Conservation (phyloP, 2,113 vertebrate genomes). For the Chaenocephalus aceratus region DNA sequence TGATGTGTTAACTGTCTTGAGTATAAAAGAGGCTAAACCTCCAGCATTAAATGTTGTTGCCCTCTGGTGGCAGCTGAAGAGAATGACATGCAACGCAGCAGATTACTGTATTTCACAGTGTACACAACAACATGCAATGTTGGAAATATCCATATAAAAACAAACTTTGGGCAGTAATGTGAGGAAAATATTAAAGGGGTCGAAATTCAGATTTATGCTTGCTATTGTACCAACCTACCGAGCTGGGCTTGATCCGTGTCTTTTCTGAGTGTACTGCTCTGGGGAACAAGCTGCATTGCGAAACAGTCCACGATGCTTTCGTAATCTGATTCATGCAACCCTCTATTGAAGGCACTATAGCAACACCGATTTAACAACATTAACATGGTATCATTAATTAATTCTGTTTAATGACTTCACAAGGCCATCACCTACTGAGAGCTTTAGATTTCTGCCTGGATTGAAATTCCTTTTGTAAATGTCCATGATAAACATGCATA, state of each 20-base stretch:
- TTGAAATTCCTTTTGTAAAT: not conserved
- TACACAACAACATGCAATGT: not conserved
- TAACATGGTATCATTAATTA: not conserved
- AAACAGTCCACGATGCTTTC: not conserved
- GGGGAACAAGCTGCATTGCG: not conserved
- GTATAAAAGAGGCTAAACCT: not conserved
- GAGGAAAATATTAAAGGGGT: too few species aligned
- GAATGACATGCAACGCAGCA: not conserved
- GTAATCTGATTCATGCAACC: slow-evolving; percentile 17
- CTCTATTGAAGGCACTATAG: slow-evolving; percentile 1
- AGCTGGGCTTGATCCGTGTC: not conserved
- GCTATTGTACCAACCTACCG: too few species aligned
- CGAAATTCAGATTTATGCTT: not conserved
- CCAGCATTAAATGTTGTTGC: slow-evolving; percentile 1
- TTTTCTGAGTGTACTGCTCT: slow-evolving; percentile 8
- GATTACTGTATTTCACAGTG: not conserved
- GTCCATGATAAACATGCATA: not conserved
- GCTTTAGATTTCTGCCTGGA: not conserved
- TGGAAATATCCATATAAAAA: not conserved
- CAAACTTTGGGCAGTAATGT: not conserved
- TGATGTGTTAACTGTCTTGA: not conserved
- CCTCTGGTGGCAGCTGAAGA: slow-evolving; percentile 41
- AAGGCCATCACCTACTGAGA: not conserved
- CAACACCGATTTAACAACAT: not conserved
- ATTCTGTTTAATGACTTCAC: not conserved